phyloP scores from a whole-genome alignment of 2,888 invertebrate species.

The Xestia sexstrigata region DNA sequence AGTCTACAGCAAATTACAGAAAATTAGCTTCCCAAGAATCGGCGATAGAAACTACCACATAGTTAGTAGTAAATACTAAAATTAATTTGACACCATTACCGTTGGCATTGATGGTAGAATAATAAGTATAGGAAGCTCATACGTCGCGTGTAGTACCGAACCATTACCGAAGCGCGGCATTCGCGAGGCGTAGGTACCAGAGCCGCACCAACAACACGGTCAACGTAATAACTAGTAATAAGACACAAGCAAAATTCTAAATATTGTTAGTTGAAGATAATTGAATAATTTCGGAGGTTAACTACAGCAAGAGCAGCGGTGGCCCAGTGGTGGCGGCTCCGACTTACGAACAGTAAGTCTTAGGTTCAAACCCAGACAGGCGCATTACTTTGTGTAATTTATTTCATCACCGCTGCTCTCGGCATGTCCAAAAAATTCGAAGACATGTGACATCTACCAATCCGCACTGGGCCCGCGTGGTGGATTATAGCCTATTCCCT shows the following conservation, averaged over 20 bases:
- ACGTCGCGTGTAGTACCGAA: neutral
- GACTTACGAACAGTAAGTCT: too few species aligned
- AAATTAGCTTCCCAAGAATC: constrained; percentile 19
- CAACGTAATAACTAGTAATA: neutral
- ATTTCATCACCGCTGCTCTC: too few species aligned
- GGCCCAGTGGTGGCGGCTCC: too few species aligned
- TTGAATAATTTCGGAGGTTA: constrained; percentile 7
- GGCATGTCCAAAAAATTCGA: too few species aligned
- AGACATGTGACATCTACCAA: too few species aligned
- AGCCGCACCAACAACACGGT: neutral
- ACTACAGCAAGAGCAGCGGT: neutral
- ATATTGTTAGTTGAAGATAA: constrained; percentile 5
- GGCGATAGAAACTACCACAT: constrained; percentile 32
- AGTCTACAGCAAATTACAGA: constrained; percentile 25
- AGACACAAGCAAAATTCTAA: constrained; percentile 7
- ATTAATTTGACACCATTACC: constrained; percentile 53
- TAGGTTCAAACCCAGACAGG: too few species aligned
- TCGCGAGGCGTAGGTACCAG: neutral
- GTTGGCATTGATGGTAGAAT: constrained; percentile 14
- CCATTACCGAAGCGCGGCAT: neutral
- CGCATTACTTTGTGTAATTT: too few species aligned
- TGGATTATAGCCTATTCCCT: too few species aligned
- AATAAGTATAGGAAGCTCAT: constrained; percentile 23
- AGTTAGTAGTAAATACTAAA: constrained; percentile 40
- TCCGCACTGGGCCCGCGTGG: too few species aligned